Evolutionary conservation across 2,797 vertebrate genomes (phyloP), one percentile per base, ranked within the genome.

Genomic region (Neosilurus hyrtlii): DNA sequence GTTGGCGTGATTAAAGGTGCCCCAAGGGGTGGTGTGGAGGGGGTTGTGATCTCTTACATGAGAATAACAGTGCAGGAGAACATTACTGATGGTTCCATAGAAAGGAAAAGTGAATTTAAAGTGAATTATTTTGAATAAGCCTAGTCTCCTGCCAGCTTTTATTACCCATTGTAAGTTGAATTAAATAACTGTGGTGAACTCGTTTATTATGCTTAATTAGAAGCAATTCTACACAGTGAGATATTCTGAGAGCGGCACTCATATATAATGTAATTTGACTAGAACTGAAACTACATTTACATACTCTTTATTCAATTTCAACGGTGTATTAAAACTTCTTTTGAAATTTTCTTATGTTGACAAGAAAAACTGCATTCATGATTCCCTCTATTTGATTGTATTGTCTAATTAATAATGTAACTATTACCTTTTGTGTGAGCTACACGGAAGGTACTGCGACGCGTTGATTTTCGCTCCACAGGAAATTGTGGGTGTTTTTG

Each of bases 181-280:
- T 9, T 74, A 74, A 56, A 56, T 56, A 52, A 74, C 15, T 30
- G 82, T 15, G 80, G 68, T 80, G 56, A 75, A 75, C 73, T 59
- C 26, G 71, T 35, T 20, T 57, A 30, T 74, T 75, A 75, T 14
- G 11, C 57, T 59, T 59, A 59, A 75, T 76, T 61, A 61, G 73
- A 43, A n/a, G 56, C 56, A 35, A 59, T 75, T 75, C 72, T 54
- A 59, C 72, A 75, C 73, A 75, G 73, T 9, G 10, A 57, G 72
- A 57, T 35, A 37, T 75, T 57, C 54, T 35, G 18, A 59, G 54
- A 75, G 26, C 22, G 52, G 52, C 26, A 75, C 54, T 73, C 18
- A 22, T 12, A 9, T 14, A 35, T 3, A 57, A 26, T 22, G 54
- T 30, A 71, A 71, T 52, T 71, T 24, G 24, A 26, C 43, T 71